Base-by-base conservation (phyloP, 2,797 vertebrate species). In the Pangasius krempfi region DNA sequence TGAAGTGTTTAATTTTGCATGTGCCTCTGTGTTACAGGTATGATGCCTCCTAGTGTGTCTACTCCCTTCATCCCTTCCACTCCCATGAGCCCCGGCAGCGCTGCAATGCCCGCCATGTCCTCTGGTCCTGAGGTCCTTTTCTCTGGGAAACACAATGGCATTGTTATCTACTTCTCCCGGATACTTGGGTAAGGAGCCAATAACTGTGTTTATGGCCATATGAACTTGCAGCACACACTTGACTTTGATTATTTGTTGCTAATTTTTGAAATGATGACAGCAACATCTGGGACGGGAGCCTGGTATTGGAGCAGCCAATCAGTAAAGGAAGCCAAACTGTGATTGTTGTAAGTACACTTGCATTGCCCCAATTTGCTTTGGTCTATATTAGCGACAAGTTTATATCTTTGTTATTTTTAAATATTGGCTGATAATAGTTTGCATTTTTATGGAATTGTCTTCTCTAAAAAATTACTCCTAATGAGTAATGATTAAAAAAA, bases 251-350 rank as follows among this genome's bases (percentile, higher is more conserved):
- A 25, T 66, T 22, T 82, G 0, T 90, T 85, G 20, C 9, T 52
- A n/a, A 4, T 85, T 16, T 88, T 47, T 8, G 18, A 66, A 54
- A 47, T 84, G 91, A 44, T 93, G 93, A 75, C 95, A 99, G 99
- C 93, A 99, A 98, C 93, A 98, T 99, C 93, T 99, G 98, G 99
- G 99, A 99, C 90, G 97, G 97, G 72, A 98, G 97, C 91, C 96
- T 99, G 85, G 97, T 97, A 30, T 93, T 97, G 91, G 99, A 99
- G 92, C 97, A 95, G 95, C 90, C 92, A 12, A 96, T 99, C 86
- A 97, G 95, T 94, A 98, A 96, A 91, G 97, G 97, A 92, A 98
- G 92, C 92, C 96, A 97, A 92, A 96, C 97, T 52, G 93, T 97
- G 89, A 95, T 89, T 89, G 97, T 98, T 93, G 98, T 99, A 96